Conservation (phyloP, 1,140 invertebrate genomes). For the Drosophila eugracilis region DNA sequence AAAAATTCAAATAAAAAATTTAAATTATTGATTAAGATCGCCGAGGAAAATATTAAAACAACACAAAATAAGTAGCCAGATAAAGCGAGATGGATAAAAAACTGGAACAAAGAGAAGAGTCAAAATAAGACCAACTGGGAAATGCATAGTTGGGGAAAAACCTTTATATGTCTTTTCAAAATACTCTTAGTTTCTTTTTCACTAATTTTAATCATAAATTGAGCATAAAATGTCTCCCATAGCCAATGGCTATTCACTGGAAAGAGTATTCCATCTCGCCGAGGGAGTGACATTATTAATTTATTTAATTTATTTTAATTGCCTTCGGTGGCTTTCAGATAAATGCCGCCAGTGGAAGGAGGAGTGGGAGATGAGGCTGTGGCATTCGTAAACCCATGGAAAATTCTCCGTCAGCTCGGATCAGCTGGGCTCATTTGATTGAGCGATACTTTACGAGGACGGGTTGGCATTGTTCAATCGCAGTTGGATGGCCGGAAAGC, state of each 20-base stretch:
- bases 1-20: constrained; percentile 81
- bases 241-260: neutral
- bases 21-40: constrained; percentile 83
- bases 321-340: constrained; percentile 63
- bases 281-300: constrained; percentile 77
- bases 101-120: constrained; percentile 51
- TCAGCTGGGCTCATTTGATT: constrained; percentile 52
- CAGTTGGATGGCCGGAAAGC: constrained; percentile 22
- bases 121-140: constrained; percentile 60
- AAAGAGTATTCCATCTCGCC: constrained; percentile 23
- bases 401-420: constrained; percentile 20
- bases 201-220: too few species aligned
- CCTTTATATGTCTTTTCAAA: neutral
- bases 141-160: constrained; percentile 10
- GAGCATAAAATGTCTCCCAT: neutral
- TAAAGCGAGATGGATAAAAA: constrained; percentile 25
- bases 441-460: constrained; percentile 75
- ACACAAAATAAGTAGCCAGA: constrained; percentile 33
- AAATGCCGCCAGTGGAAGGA: constrained; percentile 54
- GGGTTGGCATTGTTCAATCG: constrained; percentile 41
- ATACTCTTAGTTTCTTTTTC: too few species aligned
- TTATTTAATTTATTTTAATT: constrained; percentile 80
- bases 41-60: constrained; percentile 73
- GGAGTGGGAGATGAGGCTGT: constrained; percentile 7
- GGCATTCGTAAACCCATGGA: constrained; percentile 30